Evolutionary conservation across 2,888 invertebrate species (phyloP).

Genomic region (Camptogramma bilineatum): DNA sequence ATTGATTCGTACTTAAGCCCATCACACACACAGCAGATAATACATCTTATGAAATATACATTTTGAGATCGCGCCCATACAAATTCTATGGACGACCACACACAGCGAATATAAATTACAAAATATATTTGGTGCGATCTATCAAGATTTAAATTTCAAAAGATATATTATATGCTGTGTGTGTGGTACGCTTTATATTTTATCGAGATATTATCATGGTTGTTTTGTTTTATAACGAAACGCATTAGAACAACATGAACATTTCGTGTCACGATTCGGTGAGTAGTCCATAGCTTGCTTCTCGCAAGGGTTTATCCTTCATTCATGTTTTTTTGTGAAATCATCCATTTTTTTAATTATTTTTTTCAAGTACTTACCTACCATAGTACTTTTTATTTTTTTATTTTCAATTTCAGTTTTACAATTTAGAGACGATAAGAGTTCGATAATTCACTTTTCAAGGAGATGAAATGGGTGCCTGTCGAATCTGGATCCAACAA

Average conservation of each 20-base stretch:
- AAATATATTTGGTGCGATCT: too few species aligned
- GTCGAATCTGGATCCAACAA: constrained; percentile 43
- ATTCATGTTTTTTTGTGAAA: constrained; percentile 20
- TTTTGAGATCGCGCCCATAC: too few species aligned
- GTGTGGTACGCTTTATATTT: too few species aligned
- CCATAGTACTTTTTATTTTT: constrained; percentile 56
- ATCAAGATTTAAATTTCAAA: too few species aligned
- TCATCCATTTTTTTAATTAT: constrained; percentile 16
- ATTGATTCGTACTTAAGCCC: background rate
- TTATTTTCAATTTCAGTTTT: constrained; percentile 76
- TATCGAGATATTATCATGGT: background rate
- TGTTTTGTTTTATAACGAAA: background rate
- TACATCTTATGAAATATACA: too few species aligned
- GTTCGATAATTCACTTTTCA: constrained; percentile 77
- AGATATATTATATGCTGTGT: too few species aligned
- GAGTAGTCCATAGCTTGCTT: constrained; percentile 20
- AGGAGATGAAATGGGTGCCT: constrained; percentile 59
- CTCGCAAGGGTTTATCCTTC: constrained; percentile 15
- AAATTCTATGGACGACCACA: too few species aligned
- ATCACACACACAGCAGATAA: too few species aligned
- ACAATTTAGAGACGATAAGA: constrained; percentile 81
- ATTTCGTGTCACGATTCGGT: constrained; percentile 11
- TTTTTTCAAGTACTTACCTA: constrained; percentile 39
- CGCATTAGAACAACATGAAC: background rate
- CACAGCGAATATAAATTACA: too few species aligned